Percentiles rank a stretch among this genome's conserved stretches.
These are phyloP conservation scores for Sibirionetta formosa DNA, from an alignment of 2,797 vertebrate genomes.

Conservation along the genomic window DNA sequence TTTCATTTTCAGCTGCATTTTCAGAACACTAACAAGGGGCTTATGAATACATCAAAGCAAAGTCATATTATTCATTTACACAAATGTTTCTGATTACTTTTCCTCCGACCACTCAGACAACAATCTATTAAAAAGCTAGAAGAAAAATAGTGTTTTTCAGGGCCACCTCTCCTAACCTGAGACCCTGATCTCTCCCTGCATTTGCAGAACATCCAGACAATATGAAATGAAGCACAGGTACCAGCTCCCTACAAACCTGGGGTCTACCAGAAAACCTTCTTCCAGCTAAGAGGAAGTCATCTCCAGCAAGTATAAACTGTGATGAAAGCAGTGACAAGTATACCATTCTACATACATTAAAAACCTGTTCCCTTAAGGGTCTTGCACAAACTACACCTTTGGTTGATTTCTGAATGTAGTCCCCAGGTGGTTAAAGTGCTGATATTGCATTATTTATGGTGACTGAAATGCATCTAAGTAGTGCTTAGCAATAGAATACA, in stretches of 20 bases:
- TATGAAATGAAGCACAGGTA: not conserved
- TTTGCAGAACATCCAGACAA: not conserved
- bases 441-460: slow-evolving; percentile 87
- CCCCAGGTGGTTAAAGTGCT: slow-evolving; percentile 83
- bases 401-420: slow-evolving; percentile 62
- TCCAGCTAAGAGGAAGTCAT: not conserved
- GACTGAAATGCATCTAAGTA: slow-evolving; percentile 72
- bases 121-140: slow-evolving; percentile 2
- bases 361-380: slow-evolving; percentile 34
- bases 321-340: not conserved
- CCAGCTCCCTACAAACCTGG: not conserved
- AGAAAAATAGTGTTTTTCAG: not conserved
- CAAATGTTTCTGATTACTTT: slow-evolving; percentile 62
- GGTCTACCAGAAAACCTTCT: not conserved
- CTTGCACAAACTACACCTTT: slow-evolving; percentile 69
- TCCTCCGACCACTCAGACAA: slow-evolving; percentile 4
- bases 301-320: not conserved
- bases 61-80: slow-evolving; percentile 47
- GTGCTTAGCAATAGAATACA: slow-evolving; percentile 77
- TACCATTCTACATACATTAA: not conserved
- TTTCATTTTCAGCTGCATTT: slow-evolving; percentile 58
- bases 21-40: slow-evolving; percentile 33
- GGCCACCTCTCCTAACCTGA: not conserved
- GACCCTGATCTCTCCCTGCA: not conserved
- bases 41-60: slow-evolving; percentile 57